phyloP scores from a whole-genome alignment of 2,888 invertebrate genomes.

The Epinotia ramella region DNA sequence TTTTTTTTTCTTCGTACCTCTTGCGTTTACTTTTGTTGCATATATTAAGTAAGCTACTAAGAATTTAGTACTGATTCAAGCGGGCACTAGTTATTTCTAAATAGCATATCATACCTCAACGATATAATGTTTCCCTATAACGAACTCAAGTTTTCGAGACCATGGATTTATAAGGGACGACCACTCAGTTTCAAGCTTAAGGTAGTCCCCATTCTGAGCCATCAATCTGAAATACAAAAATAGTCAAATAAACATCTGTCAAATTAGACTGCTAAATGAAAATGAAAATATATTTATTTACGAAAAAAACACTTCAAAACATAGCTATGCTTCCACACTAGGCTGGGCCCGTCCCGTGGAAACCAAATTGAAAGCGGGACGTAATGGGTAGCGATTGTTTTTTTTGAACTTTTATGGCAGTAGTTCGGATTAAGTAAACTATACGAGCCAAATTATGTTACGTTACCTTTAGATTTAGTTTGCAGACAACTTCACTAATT shows the following conservation, averaged over 20 bases:
- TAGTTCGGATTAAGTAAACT: neutral
- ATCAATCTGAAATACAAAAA: constrained; percentile 86
- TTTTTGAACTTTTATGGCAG: neutral
- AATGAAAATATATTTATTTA: too few species aligned
- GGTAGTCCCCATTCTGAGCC: constrained; percentile 93
- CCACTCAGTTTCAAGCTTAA: constrained; percentile 96
- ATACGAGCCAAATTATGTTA: too few species aligned
- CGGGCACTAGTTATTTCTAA: neutral
- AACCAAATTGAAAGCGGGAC: neutral
- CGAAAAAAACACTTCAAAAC: too few species aligned
- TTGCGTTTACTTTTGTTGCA: too few species aligned
- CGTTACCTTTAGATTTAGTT: too few species aligned
- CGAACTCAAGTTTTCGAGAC: constrained; percentile 95
- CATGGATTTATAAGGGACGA: constrained; percentile 97
- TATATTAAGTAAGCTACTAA: too few species aligned
- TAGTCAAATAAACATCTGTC: neutral
- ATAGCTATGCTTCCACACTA: too few species aligned
- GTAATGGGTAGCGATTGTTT: neutral
- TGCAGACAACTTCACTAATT: too few species aligned
- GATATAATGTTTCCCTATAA: constrained; percentile 93
- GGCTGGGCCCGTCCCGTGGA: too few species aligned
- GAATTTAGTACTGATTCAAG: neutral
- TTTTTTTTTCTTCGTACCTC: too few species aligned
- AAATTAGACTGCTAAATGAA: neutral
- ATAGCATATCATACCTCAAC: constrained; percentile 83